Percentiles rank a stretch among this genome's conserved stretches.
phyloP scores from a whole-genome alignment of 2,113 vertebrate species.

The Ginglymostoma cirratum region DNA sequence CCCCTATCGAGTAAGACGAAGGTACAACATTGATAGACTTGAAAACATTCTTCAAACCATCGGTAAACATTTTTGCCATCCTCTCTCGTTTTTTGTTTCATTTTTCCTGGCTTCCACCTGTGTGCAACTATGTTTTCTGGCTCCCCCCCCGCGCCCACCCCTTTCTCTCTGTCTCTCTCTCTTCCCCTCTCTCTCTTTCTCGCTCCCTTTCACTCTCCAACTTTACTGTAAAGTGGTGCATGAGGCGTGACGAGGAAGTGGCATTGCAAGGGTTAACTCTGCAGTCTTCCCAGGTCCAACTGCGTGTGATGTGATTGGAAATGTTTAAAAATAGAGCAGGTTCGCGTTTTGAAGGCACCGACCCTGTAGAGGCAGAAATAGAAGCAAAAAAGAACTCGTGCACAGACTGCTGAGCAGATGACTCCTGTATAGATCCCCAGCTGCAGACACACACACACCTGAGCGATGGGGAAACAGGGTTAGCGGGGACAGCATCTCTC shows the following conservation, averaged over 20 bases:
- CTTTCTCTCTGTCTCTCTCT: no score
- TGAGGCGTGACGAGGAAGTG: neutral
- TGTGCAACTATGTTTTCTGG: neutral
- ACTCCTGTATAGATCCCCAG: neutral
- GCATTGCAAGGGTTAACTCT: neutral
- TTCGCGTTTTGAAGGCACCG: neutral
- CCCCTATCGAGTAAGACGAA: neutral
- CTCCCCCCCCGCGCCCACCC: no score
- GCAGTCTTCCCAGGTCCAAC: neutral
- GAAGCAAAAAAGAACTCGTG: neutral
- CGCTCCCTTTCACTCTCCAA: neutral
- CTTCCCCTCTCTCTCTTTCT: neutral
- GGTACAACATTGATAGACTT: neutral
- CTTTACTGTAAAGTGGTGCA: neutral
- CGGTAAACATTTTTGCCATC: neutral
- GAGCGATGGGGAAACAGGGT: neutral
- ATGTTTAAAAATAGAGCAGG: slow-evolving; percentile 30
- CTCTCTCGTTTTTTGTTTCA: neutral
- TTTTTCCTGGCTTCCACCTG: neutral
- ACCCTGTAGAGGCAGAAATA: slow-evolving; percentile 9
- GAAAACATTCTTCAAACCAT: neutral
- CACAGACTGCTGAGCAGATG: neutral
- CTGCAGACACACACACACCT: neutral
- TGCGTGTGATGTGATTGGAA: slow-evolving; percentile 12
- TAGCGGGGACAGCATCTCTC: neutral